Evolutionary conservation across 2,888 invertebrate genomes (phyloP).

Genomic region (Helleia helle): DNA sequence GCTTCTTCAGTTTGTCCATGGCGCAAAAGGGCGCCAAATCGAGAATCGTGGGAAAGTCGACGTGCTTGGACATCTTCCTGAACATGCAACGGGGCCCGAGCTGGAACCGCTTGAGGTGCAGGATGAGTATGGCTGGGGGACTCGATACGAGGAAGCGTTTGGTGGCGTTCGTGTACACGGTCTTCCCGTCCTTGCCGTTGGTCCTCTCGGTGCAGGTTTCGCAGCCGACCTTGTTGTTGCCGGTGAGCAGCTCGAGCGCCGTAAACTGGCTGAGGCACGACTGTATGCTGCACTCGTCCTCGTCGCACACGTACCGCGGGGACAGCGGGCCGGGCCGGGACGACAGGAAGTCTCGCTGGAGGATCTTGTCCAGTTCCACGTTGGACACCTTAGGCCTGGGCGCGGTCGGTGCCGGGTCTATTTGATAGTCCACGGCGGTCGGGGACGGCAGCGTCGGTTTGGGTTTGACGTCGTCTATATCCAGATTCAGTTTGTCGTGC

Average conservation of each 20-base stretch:
- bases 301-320: slow-evolving; percentile 81
- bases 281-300: slow-evolving; percentile 87
- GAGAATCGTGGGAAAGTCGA: slow-evolving; percentile 88
- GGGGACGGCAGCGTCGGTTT: slow-evolving; percentile 41
- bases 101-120: slow-evolving; percentile 97
- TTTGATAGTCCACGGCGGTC: slow-evolving; percentile 29
- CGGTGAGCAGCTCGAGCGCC: slow-evolving; percentile 90
- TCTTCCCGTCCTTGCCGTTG: slow-evolving; percentile 80
- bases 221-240: slow-evolving; percentile 94
- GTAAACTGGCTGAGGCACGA: slow-evolving; percentile 96
- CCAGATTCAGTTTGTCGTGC: slow-evolving; percentile 49
- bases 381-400: slow-evolving; percentile 42
- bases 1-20: slow-evolving; percentile 74
- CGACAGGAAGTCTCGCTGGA: slow-evolving; percentile 40
- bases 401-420: slow-evolving; percentile 31
- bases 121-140: slow-evolving; percentile 94
- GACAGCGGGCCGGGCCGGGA: slow-evolving; percentile 69
- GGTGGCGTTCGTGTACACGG: slow-evolving; percentile 86
- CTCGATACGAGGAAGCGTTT: slow-evolving; percentile 90
- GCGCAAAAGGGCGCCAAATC: slow-evolving; percentile 95
- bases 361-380: slow-evolving; percentile 39
- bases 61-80: slow-evolving; percentile 88
- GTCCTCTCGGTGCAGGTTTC: slow-evolving; percentile 88
- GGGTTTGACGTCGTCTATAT: slow-evolving; percentile 36
- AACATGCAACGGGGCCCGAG: slow-evolving; percentile 81